Base-by-base conservation (phyloP, 2,797 vertebrate genomes). In the Scyliorhinus canicula region DNA sequence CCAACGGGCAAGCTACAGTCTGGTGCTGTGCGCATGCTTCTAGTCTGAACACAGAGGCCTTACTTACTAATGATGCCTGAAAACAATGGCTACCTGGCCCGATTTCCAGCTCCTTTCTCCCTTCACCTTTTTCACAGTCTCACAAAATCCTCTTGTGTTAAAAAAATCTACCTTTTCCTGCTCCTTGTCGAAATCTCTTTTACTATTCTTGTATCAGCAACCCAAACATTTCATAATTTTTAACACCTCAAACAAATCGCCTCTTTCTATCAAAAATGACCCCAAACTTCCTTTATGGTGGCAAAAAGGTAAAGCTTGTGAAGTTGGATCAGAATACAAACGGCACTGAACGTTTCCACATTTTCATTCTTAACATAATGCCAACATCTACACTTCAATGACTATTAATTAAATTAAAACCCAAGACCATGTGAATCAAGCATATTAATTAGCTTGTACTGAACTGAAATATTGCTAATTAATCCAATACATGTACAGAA, bases 391-490 rank as follows among this genome's bases (percentile, higher is more conserved):
- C 85, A 88, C 55, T 88, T 57, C 35, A 35, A 57, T 88, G 55
- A 6, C 14, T 57, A n/a, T 57, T 88, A 88, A 88, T 88, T 60
- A 88, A 88, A 57, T 88, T 88, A 88, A 88, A 35, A 57, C 52
- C 35, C 44, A 55, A 52, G 52, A 88, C 12, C 12, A 5, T 19
- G 85, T 52, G 16, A 35, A 88, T 57, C 5, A 88, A 88, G 55
- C 31, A 60, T 88, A 57, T 88, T 57, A 88, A 88, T 88, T 88
- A 88, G 55, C 52, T 57, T 60, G 52, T 35, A n/a, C 85, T 60
- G 85, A 14, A 57, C 52, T 57, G 85, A 88, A 88, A 88, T 88
- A 35, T 57, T 88, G 52, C 52, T n/a, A n/a, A 88, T 88, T 88
- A 88, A 88, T 88, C 85, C 35, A 60, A 1, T 35, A 28, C 85